Conservation (phyloP, 2,888 invertebrate species). For the Calameuta pallipes region DNA sequence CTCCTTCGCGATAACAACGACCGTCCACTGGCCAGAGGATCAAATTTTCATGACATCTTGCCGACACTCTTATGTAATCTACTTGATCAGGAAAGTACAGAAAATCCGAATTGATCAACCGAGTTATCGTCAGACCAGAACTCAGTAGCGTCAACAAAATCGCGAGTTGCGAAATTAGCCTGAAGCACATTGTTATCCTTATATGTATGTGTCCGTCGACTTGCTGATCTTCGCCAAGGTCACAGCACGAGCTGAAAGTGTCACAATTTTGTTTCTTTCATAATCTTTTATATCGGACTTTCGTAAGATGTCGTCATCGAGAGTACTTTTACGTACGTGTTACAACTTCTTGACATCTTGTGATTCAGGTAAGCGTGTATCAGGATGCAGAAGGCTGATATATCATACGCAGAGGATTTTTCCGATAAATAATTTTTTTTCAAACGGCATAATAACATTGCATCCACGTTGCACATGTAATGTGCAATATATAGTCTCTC, state of each 20-base stretch:
- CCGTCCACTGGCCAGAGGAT: slow-evolving; percentile 41
- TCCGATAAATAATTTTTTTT: neutral
- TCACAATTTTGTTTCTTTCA: neutral
- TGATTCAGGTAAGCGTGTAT: neutral
- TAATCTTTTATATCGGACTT: neutral
- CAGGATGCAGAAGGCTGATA: no score
- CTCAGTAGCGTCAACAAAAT: slow-evolving; percentile 11
- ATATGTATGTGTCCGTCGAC: neutral
- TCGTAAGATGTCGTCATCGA: neutral
- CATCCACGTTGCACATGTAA: neutral
- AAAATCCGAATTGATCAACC: slow-evolving; percentile 8
- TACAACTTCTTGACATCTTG: neutral
- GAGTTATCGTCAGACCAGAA: slow-evolving; percentile 10
- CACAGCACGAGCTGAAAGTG: neutral
- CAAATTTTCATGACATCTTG: slow-evolving; percentile 32
- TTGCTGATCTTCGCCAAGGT: neutral
- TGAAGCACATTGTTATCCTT: slow-evolving; percentile 8
- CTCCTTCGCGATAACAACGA: slow-evolving; percentile 44
- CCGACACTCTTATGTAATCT: slow-evolving; percentile 34
- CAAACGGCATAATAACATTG: neutral
- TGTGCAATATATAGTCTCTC: neutral
- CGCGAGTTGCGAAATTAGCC: slow-evolving; percentile 14
- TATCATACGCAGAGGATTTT: no score
- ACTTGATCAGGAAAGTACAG: slow-evolving; percentile 49
- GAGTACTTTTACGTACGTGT: neutral